Evolutionary conservation across 2,888 invertebrate species (phyloP).

Genomic region (Tachystola acroxantha): DNA sequence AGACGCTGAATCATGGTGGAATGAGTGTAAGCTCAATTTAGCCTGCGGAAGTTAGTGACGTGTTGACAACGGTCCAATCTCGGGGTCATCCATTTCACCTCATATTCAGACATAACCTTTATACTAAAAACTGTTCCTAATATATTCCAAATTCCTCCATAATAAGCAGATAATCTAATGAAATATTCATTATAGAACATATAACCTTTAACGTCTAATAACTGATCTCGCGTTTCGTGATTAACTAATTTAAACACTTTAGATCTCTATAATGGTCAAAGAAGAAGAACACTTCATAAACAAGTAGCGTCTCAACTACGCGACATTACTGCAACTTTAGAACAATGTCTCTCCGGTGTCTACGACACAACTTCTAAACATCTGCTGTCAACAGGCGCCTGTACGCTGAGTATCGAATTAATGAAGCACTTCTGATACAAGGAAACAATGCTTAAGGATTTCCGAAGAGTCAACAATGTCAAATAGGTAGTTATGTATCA

Average conservation of each 20-base stretch:
- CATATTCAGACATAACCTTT: too few species aligned
- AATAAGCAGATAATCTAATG: too few species aligned
- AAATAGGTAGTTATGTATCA: conserved; percentile 5
- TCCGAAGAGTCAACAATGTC: conserved; percentile 1
- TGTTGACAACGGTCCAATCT: conserved; percentile 2
- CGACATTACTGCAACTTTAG: conserved; percentile 5
- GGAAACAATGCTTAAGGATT: background rate
- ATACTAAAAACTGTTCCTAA: too few species aligned
- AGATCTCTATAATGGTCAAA: too few species aligned
- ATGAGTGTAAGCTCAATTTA: conserved; percentile 2
- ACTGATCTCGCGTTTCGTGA: too few species aligned
- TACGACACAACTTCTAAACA: conserved; percentile 4
- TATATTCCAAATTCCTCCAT: too few species aligned
- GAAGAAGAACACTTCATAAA: too few species aligned
- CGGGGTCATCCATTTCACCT: background rate
- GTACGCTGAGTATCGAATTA: conserved; percentile 2
- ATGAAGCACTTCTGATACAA: conserved; percentile 2
- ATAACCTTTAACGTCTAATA: too few species aligned
- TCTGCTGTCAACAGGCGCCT: background rate
- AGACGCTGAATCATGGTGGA: conserved; percentile 17
- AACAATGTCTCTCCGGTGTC: conserved; percentile 1
- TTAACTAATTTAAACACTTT: too few species aligned
- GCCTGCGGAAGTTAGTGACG: background rate
- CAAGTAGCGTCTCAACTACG: too few species aligned
- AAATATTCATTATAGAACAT: too few species aligned